phyloP scores from a whole-genome alignment of 2,888 invertebrate species.

The Brachyopa scutellaris region DNA sequence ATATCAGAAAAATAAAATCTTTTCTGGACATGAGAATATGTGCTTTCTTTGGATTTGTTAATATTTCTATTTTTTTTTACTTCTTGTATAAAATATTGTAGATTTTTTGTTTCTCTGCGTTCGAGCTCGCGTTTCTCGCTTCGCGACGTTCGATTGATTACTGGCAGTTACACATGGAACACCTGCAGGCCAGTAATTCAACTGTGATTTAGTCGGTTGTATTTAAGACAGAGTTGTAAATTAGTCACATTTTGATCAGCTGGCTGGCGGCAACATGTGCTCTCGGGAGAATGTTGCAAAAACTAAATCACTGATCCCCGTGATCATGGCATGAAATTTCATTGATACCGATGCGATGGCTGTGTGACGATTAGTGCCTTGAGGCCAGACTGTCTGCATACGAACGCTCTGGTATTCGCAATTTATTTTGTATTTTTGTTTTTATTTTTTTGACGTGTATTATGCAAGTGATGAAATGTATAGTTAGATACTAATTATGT shows the following conservation, averaged over 20 bases:
- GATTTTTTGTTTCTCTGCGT: neutral
- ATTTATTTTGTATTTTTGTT: neutral
- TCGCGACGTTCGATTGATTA: constrained; percentile 51
- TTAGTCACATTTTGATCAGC: constrained; percentile 45
- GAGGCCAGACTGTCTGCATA: constrained; percentile 25
- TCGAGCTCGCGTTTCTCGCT: constrained; percentile 17
- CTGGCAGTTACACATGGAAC: constrained; percentile 56
- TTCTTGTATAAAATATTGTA: too few relatives aligned
- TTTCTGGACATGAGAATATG: too few relatives aligned
- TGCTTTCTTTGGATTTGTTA: too few relatives aligned
- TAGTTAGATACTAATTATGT: too few relatives aligned
- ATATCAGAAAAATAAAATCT: too few relatives aligned
- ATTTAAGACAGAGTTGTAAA: constrained; percentile 49
- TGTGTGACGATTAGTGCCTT: constrained; percentile 42
- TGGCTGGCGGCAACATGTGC: constrained; percentile 21
- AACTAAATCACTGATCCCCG: constrained; percentile 5
- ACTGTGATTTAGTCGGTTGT: constrained; percentile 24
- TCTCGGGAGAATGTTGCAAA: constrained; percentile 4
- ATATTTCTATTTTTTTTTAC: too few relatives aligned
- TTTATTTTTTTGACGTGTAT: constrained; percentile 11
- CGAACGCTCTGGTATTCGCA: neutral
- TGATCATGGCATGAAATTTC: constrained; percentile 19
- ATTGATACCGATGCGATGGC: constrained; percentile 39
- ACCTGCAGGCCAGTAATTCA: constrained; percentile 28
- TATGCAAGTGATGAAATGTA: too few relatives aligned